A percentile compares a stretch with the other conserved stretches of the same genome.
Evolutionary conservation across 1,140 invertebrate genomes (phyloP).

Genomic region (Lineus longissimus): DNA sequence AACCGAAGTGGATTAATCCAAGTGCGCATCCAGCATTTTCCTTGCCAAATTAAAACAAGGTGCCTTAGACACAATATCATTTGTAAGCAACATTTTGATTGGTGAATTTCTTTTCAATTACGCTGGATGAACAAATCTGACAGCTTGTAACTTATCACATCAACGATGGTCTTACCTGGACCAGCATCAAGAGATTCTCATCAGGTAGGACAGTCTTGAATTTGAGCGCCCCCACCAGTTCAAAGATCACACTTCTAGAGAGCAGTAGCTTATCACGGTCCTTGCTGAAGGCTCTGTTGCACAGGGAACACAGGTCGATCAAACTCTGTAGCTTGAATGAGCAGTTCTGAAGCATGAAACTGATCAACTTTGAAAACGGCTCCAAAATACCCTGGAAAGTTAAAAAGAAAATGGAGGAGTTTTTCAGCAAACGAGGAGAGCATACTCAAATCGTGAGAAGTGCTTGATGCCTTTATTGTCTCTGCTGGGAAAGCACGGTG

Average conservation of each 20-base stretch:
- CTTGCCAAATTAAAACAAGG: too few species aligned
- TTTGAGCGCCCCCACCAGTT: conserved; percentile 90
- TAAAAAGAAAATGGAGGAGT: conserved; percentile 9
- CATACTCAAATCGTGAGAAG: too few species aligned
- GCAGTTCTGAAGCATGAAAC: conserved; percentile 83
- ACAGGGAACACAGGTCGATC: conserved; percentile 83
- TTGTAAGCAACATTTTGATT: too few species aligned
- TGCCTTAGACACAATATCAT: too few species aligned
- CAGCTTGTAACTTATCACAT: too few species aligned
- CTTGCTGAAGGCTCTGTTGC: conserved; percentile 76
- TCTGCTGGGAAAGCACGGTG: too few species aligned
- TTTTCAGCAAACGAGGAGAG: too few species aligned
- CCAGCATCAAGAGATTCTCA: conserved; percentile 85
- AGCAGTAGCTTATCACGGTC: conserved; percentile 92
- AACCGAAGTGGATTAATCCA: too few species aligned
- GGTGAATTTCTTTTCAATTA: too few species aligned
- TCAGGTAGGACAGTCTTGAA: conserved; percentile 92
- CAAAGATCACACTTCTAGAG: conserved; percentile 84
- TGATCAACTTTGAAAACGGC: conserved; percentile 92
- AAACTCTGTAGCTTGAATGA: conserved; percentile 78
- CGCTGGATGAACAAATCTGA: too few species aligned
- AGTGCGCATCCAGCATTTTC: too few species aligned
- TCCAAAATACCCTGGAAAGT: conserved; percentile 71
- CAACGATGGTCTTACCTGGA: conserved; percentile 63
- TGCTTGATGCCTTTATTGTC: too few species aligned